Evolutionary conservation across 2,113 vertebrate species (phyloP).

Genomic region (Hippocampus abdominalis): DNA sequence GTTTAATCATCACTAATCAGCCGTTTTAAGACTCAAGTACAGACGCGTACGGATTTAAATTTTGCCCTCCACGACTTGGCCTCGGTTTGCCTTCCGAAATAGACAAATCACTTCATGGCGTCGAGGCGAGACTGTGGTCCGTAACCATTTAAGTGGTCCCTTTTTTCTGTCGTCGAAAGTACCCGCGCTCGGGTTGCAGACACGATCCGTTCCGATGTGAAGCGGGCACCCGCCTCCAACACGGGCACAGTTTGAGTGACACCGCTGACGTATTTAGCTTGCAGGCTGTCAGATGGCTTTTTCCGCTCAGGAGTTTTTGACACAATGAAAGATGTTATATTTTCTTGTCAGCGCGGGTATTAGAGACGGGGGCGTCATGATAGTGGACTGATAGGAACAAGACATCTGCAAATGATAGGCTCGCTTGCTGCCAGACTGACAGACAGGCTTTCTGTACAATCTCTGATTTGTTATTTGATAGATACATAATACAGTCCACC

Average conservation of each 20-base stretch:
- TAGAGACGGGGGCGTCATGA: constrained; percentile 32
- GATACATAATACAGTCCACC: neutral
- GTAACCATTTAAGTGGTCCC: constrained; percentile 19
- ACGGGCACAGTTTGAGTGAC: constrained; percentile 28
- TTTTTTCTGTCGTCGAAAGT: constrained; percentile 30
- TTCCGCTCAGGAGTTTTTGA: constrained; percentile 33
- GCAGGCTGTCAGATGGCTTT: constrained; percentile 43
- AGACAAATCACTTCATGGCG: neutral
- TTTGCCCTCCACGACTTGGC: neutral
- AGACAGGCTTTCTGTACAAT: constrained; percentile 22
- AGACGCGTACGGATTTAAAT: neutral
- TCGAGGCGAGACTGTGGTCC: neutral
- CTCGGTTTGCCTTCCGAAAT: neutral
- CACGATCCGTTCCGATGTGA: constrained; percentile 6
- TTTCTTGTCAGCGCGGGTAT: constrained; percentile 48
- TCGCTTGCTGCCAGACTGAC: constrained; percentile 10
- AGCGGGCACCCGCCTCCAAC: neutral
- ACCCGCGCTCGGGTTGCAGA: constrained; percentile 10
- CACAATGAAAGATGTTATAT: constrained; percentile 43
- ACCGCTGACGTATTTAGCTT: constrained; percentile 43
- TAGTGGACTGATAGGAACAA: constrained; percentile 43
- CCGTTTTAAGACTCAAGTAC: neutral
- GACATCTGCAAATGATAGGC: constrained; percentile 45
- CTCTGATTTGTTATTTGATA: neutral
- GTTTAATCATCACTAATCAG: too few species aligned